A percentile compares a stretch with the other conserved stretches of the same genome.
These are phyloP conservation scores for Mesocentrotus franciscanus DNA, from an alignment of 53 echinoderm and acorn worm species.

Conservation along the genomic window DNA sequence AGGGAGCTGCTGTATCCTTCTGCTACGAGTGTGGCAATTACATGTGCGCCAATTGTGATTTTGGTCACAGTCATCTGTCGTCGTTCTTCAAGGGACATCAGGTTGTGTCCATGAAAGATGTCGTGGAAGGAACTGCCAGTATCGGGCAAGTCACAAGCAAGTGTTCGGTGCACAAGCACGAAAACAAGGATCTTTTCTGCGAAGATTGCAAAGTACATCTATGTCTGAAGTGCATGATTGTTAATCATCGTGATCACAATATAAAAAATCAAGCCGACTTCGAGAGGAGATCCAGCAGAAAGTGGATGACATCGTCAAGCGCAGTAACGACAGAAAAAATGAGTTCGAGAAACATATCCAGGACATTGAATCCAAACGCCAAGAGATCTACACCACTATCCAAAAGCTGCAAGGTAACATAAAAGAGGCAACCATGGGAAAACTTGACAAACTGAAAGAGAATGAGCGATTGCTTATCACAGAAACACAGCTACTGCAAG, in stretches of 20 bases:
- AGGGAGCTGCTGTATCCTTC: background rate
- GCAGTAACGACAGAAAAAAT: background rate
- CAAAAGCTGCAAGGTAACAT: background rate
- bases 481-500: background rate
- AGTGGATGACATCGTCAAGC: background rate
- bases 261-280: background rate
- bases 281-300: background rate
- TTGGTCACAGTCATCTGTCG: background rate
- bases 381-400: background rate
- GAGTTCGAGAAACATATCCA: background rate
- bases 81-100: background rate
- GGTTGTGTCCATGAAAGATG: background rate
- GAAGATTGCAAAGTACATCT: background rate
- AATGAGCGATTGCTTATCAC: background rate
- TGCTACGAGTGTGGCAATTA: background rate
- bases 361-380: background rate
- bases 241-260: background rate
- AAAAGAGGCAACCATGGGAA: background rate
- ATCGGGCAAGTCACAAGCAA: background rate
- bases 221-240: slow-evolving; percentile 25
- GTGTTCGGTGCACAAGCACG: background rate
- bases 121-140: background rate
- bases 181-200: slow-evolving; percentile 43
- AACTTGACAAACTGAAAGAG: background rate
- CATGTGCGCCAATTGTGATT: background rate